Evolutionary conservation across 2,113 vertebrate species (phyloP).

Genomic region (Bujurquina vittata): DNA sequence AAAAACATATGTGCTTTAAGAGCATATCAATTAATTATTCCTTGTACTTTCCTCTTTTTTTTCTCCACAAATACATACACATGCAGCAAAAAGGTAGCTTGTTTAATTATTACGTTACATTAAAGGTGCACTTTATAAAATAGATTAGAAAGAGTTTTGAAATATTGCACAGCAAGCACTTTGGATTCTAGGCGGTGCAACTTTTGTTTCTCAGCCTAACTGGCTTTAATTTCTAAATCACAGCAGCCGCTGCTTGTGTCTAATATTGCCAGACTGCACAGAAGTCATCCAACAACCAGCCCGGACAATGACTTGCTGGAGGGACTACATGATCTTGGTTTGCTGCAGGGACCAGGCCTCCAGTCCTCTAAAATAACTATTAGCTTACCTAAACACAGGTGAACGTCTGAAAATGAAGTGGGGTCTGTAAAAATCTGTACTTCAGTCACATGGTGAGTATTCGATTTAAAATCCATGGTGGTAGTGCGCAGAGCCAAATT

Average conservation of each 20-base stretch:
- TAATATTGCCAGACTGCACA: too few species aligned
- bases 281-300: too few species aligned
- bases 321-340: too few species aligned
- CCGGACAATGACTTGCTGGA: too few species aligned
- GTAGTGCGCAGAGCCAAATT: neutral
- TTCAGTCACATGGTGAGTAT: neutral
- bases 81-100: neutral
- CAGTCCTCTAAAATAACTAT: neutral
- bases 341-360: neutral
- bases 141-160: neutral
- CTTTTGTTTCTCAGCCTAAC: neutral
- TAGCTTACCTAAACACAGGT: neutral
- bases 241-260: too few species aligned
- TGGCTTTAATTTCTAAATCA: neutral
- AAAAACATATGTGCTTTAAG: neutral
- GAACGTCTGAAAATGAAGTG: neutral
- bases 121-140: neutral
- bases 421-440: neutral
- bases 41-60: neutral
- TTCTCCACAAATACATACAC: neutral
- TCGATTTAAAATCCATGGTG: neutral
- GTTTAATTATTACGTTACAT: neutral
- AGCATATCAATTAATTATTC: neutral
- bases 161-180: neutral
- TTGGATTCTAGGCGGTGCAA: neutral